Evolutionary conservation across 1,140 invertebrate species (phyloP), one percentile per base, ranked within the genome.

Genomic region (Zaprionus camerounensis): DNA sequence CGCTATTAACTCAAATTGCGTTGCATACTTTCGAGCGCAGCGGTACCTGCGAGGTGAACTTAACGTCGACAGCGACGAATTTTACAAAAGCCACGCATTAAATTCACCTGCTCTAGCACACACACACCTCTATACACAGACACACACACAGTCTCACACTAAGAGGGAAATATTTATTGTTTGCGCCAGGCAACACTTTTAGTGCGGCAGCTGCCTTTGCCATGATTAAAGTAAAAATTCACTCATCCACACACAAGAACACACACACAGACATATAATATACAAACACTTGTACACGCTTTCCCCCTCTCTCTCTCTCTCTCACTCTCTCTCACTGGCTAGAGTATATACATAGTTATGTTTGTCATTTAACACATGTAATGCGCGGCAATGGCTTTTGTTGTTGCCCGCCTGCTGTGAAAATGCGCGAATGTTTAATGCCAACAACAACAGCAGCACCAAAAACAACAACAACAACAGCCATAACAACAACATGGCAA

Each of bases 1-100:
- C 41, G 85, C 78, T 88, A 88, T 90, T 88, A 83, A 88, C 81
- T 88, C 78, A 84, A 90, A 88, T 90, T 88, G 88, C 81, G 78
- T 81, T 81, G 84, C 85, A 88, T 84, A 84, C 81, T 79, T 90
- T 90, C 81, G 71, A 78, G 81, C 61, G 84, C 63, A 38, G 76
- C 61, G 11, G 66, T 62, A 51, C 4, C 36, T 64, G 56, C 38
- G 57, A 34, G 9, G 9, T 34, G 31, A 34, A 81, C 80, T 86
- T 87, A 87, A 78, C 78, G 73, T 49, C 71, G 69, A 38, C 38
- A 41, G 38, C 12, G 38, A 41, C 9, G 38, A 24, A 59, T 70
- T 55, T 49, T 66, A 63, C 67, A 75, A 75, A 75, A 75, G 75
- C 61, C 49, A 20, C 61, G 84, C 83, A 87, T 87, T 87, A 88